Conservation (phyloP, 1,140 invertebrate species). For the Adelges cooleyi region DNA sequence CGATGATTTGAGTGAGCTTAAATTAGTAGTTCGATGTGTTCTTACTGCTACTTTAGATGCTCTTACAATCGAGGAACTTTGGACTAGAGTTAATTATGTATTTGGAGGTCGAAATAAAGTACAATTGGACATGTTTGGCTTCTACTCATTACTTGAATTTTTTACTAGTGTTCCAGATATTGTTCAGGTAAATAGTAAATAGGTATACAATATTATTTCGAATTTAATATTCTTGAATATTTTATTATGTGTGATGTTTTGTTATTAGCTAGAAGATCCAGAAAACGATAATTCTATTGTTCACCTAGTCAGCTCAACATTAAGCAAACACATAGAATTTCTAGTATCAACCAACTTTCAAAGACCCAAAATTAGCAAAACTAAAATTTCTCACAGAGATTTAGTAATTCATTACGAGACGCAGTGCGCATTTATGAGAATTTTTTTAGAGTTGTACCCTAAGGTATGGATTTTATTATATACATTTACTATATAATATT, state of each 20-base stretch:
- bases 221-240: no score
- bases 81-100: neutral
- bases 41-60: neutral
- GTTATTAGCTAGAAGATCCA: neutral
- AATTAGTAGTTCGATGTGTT: neutral
- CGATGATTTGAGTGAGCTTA: neutral
- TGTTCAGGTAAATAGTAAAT: neutral
- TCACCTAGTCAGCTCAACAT: slow-evolving; percentile 1
- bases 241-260: neutral
- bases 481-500: neutral
- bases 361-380: neutral
- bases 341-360: neutral
- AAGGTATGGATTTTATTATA: neutral
- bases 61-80: neutral
- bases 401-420: neutral
- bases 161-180: slow-evolving; percentile 1
- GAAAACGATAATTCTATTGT: slow-evolving; percentile 1
- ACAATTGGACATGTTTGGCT: neutral
- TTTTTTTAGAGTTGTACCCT: slow-evolving; percentile 5
- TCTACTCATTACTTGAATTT: neutral
- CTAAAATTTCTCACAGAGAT: neutral
- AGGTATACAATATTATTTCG: neutral
- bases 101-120: neutral
- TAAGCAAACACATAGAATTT: neutral
- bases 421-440: slow-evolving; percentile 19